Evolutionary conservation across 2,113 vertebrate genomes (phyloP).

Genomic region (Anoura caudifer): DNA sequence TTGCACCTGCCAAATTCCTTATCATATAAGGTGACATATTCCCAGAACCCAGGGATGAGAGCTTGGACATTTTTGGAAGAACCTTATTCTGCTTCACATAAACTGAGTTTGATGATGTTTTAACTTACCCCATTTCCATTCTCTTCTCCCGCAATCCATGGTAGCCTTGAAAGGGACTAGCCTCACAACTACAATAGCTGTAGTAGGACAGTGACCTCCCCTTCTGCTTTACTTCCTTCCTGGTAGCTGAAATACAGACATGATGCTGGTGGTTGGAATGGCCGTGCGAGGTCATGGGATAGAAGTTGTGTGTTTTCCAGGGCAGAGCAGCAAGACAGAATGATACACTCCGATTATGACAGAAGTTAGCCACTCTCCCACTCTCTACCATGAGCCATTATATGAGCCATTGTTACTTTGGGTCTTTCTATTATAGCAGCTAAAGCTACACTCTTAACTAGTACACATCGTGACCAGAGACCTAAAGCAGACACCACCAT

Average conservation of each 20-base stretch:
- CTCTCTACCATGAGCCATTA: no score
- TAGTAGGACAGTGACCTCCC: no score
- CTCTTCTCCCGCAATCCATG: neutral
- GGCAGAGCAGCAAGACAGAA: neutral
- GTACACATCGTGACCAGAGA: neutral
- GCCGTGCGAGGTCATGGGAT: neutral
- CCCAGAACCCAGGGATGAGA: neutral
- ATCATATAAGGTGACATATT: neutral
- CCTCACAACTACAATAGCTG: neutral
- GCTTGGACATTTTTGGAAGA: neutral
- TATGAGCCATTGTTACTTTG: neutral
- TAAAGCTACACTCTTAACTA: neutral
- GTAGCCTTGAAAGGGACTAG: neutral
- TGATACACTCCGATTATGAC: neutral
- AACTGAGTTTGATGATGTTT: neutral
- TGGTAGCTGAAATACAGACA: neutral
- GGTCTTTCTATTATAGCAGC: neutral
- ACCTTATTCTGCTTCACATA: neutral
- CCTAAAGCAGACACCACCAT: neutral
- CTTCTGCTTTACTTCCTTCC: neutral
- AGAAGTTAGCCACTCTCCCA: neutral
- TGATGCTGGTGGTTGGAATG: neutral
- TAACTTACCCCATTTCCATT: neutral
- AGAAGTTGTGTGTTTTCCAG: neutral
- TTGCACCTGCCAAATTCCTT: neutral